Evolutionary conservation across 2,888 invertebrate species (phyloP).

Genomic region (Chloroclystis v-ata): DNA sequence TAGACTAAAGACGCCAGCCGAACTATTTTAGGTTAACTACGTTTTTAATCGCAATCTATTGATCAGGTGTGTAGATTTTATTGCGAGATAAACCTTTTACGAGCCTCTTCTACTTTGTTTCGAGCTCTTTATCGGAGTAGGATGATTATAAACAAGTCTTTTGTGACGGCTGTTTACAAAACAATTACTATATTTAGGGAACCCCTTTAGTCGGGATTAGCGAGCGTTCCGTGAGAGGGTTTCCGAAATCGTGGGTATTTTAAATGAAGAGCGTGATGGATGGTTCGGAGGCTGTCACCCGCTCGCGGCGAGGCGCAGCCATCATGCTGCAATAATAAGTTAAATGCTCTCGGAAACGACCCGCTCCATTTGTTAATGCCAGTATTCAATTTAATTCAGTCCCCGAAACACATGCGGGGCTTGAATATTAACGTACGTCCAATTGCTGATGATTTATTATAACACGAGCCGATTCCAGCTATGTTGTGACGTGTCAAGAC

Average conservation of each 20-base stretch:
- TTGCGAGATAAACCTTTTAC: slow-evolving; percentile 69
- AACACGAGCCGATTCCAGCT: neutral
- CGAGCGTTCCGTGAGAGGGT: slow-evolving; percentile 56
- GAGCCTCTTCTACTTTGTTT: slow-evolving; percentile 71
- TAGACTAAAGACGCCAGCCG: slow-evolving; percentile 65
- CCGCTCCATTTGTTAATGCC: slow-evolving; percentile 75
- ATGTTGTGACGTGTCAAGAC: slow-evolving; percentile 13
- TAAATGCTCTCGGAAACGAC: slow-evolving; percentile 71
- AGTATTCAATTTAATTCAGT: slow-evolving; percentile 75
- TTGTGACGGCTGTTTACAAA: slow-evolving; percentile 56
- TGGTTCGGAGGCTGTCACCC: slow-evolving; percentile 68
- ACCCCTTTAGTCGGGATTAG: slow-evolving; percentile 60
- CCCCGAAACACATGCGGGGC: slow-evolving; percentile 65
- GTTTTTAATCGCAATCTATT: slow-evolving; percentile 65
- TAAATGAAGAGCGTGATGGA: slow-evolving; percentile 76
- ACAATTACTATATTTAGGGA: slow-evolving; percentile 59
- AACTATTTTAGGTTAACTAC: slow-evolving; percentile 67
- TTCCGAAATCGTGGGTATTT: slow-evolving; percentile 71
- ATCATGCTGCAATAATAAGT: slow-evolving; percentile 72
- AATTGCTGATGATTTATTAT: slow-evolving; percentile 45
- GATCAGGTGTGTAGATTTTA: slow-evolving; percentile 73
- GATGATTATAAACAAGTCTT: slow-evolving; percentile 49
- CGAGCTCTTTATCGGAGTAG: slow-evolving; percentile 56
- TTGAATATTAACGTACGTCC: slow-evolving; percentile 61
- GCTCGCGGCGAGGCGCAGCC: slow-evolving; percentile 48